A percentile compares a stretch with the other conserved stretches of the same genome.
Evolutionary conservation across 2,888 invertebrate genomes (phyloP).

Genomic region (Trimorus sp.): DNA sequence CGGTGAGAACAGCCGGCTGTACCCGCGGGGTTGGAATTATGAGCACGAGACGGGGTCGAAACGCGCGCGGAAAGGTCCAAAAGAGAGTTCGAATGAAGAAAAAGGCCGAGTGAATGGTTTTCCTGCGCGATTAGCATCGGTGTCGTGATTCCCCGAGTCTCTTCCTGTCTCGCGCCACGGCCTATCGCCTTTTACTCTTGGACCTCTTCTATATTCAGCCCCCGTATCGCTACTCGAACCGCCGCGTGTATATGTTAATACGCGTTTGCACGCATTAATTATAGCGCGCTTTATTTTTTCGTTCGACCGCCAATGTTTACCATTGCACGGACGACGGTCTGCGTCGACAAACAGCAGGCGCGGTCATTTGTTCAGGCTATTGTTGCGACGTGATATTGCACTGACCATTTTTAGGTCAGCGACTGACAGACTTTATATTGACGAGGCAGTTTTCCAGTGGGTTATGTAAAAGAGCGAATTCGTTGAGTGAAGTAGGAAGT

Average conservation of each 20-base stretch:
- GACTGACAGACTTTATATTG: no score
- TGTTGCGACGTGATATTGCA: no score
- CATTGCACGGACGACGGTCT: background rate
- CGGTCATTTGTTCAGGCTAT: no score
- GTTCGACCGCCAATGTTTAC: background rate
- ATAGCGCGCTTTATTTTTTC: slow-evolving; percentile 13
- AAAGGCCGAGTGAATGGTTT: slow-evolving; percentile 62
- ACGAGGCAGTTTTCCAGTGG: no score
- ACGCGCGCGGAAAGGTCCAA: slow-evolving; percentile 45
- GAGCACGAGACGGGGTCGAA: slow-evolving; percentile 50
- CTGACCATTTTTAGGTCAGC: no score
- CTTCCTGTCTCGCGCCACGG: slow-evolving; percentile 66
- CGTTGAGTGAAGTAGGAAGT: no score
- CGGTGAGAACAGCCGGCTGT: slow-evolving; percentile 18
- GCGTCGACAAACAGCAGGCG: no score
- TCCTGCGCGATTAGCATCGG: slow-evolving; percentile 71
- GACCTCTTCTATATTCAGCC: slow-evolving; percentile 71
- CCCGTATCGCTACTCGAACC: slow-evolving; percentile 58
- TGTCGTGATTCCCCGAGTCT: slow-evolving; percentile 68
- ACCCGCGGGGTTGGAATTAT: slow-evolving; percentile 45
- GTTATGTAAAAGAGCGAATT: no score
- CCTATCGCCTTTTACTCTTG: slow-evolving; percentile 70
- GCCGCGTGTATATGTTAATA: slow-evolving; percentile 31
- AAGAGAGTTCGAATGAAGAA: slow-evolving; percentile 54
- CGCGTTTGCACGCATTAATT: slow-evolving; percentile 31